Conservation (phyloP, 2,888 invertebrate species). For the Tyria jacobaeae region DNA sequence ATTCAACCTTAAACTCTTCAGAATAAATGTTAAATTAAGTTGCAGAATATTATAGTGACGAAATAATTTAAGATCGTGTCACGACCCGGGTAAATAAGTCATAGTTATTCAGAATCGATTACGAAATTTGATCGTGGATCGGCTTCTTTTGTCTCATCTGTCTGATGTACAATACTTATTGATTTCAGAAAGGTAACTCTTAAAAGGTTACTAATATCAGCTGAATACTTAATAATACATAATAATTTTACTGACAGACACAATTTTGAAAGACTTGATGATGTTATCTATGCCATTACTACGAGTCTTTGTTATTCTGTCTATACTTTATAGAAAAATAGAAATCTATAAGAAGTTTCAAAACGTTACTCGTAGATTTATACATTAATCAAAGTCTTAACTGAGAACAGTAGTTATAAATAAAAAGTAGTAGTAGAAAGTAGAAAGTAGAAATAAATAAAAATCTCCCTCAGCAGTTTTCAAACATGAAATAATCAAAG, state of each 20-base stretch:
- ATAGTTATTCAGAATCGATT: constrained; percentile 63
- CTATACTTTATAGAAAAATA: not conserved
- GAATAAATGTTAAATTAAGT: constrained; percentile 22
- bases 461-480: too few species aligned
- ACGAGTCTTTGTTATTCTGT: constrained; percentile 1
- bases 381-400: too few species aligned
- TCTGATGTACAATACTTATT: constrained; percentile 45
- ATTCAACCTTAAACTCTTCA: constrained; percentile 34
- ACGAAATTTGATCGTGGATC: constrained; percentile 59
- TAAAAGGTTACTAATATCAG: constrained; percentile 41
- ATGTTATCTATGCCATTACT: constrained; percentile 6
- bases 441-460: too few species aligned
- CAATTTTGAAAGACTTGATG: constrained; percentile 3
- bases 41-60: constrained; percentile 49
- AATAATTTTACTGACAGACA: constrained; percentile 21
- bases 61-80: constrained; percentile 57
- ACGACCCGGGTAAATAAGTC: constrained; percentile 58
- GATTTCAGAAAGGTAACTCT: constrained; percentile 40
- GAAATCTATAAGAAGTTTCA: not conserved
- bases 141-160: constrained; percentile 49
- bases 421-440: too few species aligned
- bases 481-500: too few species aligned
- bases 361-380: too few species aligned
- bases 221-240: constrained; percentile 25
- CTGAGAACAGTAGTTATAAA: too few species aligned